phyloP scores from a whole-genome alignment of 2,113 vertebrate genomes.

The Chitala chitala region DNA sequence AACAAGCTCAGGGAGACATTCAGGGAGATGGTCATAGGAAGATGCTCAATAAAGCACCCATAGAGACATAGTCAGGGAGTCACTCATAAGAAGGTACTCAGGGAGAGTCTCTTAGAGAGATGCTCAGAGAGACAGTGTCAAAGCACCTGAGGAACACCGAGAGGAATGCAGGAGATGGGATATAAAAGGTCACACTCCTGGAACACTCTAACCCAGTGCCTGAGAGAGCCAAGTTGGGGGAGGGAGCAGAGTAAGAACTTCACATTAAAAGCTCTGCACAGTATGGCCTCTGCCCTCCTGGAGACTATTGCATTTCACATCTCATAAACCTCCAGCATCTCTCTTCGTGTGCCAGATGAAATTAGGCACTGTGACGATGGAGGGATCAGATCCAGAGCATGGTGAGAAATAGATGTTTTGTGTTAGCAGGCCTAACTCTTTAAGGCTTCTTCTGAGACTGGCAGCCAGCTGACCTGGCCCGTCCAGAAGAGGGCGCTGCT shows the following conservation, averaged over 20 bases:
- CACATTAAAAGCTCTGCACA: not conserved
- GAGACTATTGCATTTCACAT: constrained; percentile 11
- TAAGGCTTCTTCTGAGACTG: too few relatives aligned
- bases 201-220: not conserved
- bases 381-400: not conserved
- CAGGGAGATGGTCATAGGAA: too few relatives aligned
- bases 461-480: too few relatives aligned
- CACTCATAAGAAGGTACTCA: too few relatives aligned
- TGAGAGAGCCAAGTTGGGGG: not conserved
- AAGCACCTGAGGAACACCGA: constrained; percentile 13
- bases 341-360: constrained; percentile 11
- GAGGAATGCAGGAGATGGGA: not conserved
- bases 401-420: not conserved
- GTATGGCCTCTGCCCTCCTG: not conserved
- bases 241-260: not conserved
- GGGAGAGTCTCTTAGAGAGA: too few relatives aligned
- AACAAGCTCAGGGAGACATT: too few relatives aligned
- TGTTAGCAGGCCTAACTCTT: not conserved
- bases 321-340: not conserved
- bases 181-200: not conserved
- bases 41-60: too few relatives aligned
- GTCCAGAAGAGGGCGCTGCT: too few relatives aligned
- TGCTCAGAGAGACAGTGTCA: not conserved
- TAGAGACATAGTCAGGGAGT: too few relatives aligned
- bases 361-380: not conserved